phyloP scores from a whole-genome alignment of 2,888 invertebrate species.

The Pyrgus malvae region DNA sequence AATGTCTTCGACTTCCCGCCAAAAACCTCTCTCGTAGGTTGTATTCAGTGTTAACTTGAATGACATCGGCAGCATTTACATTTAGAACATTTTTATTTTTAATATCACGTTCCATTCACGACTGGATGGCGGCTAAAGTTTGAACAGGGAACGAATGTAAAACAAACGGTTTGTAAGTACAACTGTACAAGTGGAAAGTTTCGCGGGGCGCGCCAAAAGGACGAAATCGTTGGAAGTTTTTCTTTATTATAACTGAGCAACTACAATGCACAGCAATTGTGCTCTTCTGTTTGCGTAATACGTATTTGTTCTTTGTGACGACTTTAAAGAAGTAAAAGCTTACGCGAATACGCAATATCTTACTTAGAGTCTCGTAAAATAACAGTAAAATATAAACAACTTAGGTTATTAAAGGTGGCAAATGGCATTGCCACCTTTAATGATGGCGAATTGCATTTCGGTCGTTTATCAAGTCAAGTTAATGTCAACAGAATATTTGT shows the following conservation, averaged over 20 bases:
- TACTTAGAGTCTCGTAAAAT: background rate
- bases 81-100: no score
- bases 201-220: constrained; percentile 13
- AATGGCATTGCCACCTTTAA: background rate
- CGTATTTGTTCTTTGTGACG: constrained; percentile 11
- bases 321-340: background rate
- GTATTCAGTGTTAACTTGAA: no score
- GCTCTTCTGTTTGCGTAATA: constrained; percentile 13
- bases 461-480: no score
- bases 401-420: no score
- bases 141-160: constrained; percentile 16
- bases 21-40: no score
- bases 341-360: background rate
- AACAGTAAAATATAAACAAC: no score
- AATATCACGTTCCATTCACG: background rate
- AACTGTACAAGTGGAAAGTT: constrained; percentile 14
- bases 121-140: constrained; percentile 11
- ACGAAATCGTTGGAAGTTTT: constrained; percentile 6
- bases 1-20: no score
- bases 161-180: constrained; percentile 11
- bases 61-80: no score
- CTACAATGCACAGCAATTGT: constrained; percentile 19
- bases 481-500: no score
- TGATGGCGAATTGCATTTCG: no score
- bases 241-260: constrained; percentile 21